Conservation (phyloP, 2,113 vertebrate genomes). For the Phylloscopus trochiloides region DNA sequence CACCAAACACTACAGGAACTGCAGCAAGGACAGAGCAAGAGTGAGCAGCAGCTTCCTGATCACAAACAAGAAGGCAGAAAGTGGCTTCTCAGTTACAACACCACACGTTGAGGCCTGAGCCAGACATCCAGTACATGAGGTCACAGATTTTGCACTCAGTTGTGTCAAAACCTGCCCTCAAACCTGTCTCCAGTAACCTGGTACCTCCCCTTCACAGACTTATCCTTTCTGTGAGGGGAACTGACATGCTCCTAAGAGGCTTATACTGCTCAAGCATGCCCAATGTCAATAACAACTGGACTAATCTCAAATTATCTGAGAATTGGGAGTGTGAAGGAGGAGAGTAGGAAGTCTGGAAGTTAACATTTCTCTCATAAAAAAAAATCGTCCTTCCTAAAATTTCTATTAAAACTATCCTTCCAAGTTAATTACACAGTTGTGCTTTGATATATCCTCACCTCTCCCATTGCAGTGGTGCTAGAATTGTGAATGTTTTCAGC, state of each 20-base stretch:
- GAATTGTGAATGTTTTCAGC: neutral
- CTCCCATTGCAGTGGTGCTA: neutral
- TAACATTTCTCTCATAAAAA: neutral
- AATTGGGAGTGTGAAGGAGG: neutral
- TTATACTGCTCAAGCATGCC: neutral
- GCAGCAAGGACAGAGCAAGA: neutral
- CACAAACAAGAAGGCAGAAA: neutral
- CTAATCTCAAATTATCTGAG: neutral
- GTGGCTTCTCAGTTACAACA: neutral
- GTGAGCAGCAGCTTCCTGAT: neutral
- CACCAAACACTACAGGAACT: neutral
- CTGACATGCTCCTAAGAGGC: accelerated
- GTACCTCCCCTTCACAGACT: neutral
- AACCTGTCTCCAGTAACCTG: neutral
- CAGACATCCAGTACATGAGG: neutral
- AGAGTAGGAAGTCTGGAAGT: neutral
- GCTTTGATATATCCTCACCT: neutral
- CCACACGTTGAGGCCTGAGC: neutral
- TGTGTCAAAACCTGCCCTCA: neutral
- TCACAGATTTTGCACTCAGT: neutral
- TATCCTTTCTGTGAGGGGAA: neutral
- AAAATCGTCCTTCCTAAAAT: neutral
- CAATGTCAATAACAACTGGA: neutral
- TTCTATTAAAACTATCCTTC: neutral
- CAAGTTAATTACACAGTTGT: neutral